These are phyloP conservation scores for Columba livia DNA, from an alignment of 2,113 vertebrate genomes.

Conservation along the genomic window DNA sequence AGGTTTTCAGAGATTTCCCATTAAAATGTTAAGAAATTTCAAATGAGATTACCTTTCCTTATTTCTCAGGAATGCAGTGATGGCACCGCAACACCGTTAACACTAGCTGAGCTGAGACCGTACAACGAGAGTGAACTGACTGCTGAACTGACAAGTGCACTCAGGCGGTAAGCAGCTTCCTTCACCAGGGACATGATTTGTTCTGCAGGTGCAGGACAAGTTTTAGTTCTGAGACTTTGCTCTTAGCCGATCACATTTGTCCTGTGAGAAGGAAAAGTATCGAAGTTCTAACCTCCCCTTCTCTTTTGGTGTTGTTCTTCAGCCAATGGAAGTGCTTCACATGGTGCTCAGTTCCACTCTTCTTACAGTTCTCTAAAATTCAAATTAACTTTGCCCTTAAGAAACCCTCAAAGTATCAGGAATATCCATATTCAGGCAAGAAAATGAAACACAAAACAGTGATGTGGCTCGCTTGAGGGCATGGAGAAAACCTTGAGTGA, in stretches of 20 bases:
- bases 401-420: background rate
- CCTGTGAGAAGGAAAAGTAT: background rate
- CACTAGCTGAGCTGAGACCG: constrained; percentile 74
- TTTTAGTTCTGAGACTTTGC: background rate
- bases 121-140: constrained; percentile 80
- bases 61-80: constrained; percentile 80
- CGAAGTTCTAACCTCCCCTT: background rate
- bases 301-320: background rate
- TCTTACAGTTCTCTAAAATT: background rate
- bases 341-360: background rate
- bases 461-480: background rate
- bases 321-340: background rate
- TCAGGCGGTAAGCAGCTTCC: constrained; percentile 77
- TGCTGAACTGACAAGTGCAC: constrained; percentile 79
- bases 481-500: background rate
- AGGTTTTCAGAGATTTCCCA: background rate
- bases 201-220: background rate
- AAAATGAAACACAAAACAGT: background rate
- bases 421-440: background rate
- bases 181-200: rapidly evolving
- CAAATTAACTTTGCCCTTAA: background rate
- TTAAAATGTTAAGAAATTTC: background rate
- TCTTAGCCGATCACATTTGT: background rate
- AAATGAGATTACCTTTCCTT: background rate
- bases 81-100: constrained; percentile 59